Evolutionary conservation across 2,888 invertebrate genomes (phyloP).

Genomic region (Oscheius sp.): DNA sequence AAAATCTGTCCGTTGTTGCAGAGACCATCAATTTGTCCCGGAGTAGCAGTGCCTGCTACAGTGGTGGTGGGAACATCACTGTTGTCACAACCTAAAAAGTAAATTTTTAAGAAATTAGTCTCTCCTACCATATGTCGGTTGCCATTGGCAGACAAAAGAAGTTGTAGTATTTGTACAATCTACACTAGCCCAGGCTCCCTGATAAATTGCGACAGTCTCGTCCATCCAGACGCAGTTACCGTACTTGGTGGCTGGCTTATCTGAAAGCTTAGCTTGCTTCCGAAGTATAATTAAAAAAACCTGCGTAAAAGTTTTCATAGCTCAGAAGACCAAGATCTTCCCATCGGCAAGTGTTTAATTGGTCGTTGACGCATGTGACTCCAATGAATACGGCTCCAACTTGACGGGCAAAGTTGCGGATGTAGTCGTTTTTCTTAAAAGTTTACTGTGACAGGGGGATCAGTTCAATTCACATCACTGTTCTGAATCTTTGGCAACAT

Average conservation of each 20-base stretch:
- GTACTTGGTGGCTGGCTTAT: slow-evolving; percentile 12
- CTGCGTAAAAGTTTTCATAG: slow-evolving; percentile 23
- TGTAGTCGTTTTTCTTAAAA: slow-evolving; percentile 19
- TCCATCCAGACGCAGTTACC: slow-evolving; percentile 29
- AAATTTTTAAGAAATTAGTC: neutral
- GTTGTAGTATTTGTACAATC: slow-evolving; percentile 21
- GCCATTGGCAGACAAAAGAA: slow-evolving; percentile 20
- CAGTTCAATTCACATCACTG: neutral
- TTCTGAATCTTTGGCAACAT: slow-evolving; percentile 10
- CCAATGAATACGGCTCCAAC: slow-evolving; percentile 22
- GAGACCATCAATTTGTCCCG: slow-evolving; percentile 6
- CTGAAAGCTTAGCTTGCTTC: neutral
- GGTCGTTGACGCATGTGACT: neutral
- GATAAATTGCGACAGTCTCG: slow-evolving; percentile 6
- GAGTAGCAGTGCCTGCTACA: neutral
- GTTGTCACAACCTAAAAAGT: no score
- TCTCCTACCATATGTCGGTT: neutral
- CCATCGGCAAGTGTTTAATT: slow-evolving; percentile 10
- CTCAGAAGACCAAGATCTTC: slow-evolving; percentile 1
- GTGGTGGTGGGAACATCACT: neutral
- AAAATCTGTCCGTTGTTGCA: slow-evolving; percentile 7
- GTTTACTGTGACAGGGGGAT: neutral
- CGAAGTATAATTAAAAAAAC: neutral
- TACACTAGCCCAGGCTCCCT: slow-evolving; percentile 20
- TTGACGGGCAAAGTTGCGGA: slow-evolving; percentile 21